Evolutionary conservation across 1,140 invertebrate genomes (phyloP).

Genomic region (Penaeus japonicus): DNA sequence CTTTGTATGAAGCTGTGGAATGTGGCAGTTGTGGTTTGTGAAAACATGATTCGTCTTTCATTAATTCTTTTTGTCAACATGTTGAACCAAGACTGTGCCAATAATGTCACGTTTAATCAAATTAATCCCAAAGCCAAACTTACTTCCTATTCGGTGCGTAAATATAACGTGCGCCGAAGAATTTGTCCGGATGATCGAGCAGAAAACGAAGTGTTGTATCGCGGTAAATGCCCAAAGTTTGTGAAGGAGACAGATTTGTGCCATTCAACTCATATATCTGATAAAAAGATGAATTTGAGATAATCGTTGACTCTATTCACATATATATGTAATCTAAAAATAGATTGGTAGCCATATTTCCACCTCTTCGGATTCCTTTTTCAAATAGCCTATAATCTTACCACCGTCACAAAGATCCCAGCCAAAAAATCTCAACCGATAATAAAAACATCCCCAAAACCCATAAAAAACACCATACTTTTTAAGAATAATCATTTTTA

Average conservation of each 20-base stretch:
- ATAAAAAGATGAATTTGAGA: not conserved
- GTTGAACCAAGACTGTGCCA: too few relatives aligned
- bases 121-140: conserved; percentile 55
- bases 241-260: conserved; percentile 66
- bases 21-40: too few relatives aligned
- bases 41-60: too few relatives aligned
- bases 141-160: conserved; percentile 70
- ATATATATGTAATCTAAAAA: not conserved
- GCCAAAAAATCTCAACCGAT: too few relatives aligned
- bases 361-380: not conserved
- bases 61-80: too few relatives aligned
- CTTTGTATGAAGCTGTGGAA: not conserved
- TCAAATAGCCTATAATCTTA: not conserved
- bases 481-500: too few relatives aligned
- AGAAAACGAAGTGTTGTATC: conserved; percentile 70
- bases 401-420: too few relatives aligned
- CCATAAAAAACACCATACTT: too few relatives aligned
- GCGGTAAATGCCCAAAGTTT: conserved; percentile 71
- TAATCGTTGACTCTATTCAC: not conserved
- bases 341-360: not conserved
- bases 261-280: conserved; percentile 65
- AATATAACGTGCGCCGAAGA: conserved; percentile 76
- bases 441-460: too few relatives aligned
- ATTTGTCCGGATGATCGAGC: conserved; percentile 70
- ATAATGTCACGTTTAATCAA: too few relatives aligned